Evolutionary conservation across 2,888 invertebrate genomes (phyloP).

Genomic region (Yponomeuta sedellus): DNA sequence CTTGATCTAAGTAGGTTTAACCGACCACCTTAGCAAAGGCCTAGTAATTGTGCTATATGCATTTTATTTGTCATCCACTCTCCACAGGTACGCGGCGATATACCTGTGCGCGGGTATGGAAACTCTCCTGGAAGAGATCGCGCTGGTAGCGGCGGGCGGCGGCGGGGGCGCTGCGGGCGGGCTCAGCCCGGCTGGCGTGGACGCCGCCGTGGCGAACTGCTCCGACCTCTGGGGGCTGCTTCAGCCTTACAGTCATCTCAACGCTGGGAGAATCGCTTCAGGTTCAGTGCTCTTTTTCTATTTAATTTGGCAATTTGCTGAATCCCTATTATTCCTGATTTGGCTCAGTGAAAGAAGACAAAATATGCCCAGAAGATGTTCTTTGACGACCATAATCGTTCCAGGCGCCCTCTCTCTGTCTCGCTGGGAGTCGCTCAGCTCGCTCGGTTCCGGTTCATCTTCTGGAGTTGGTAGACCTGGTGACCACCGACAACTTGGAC

Average conservation of each 20-base stretch:
- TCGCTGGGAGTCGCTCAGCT: conserved; percentile 86
- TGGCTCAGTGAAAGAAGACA: too few relatives aligned
- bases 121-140: conserved; percentile 90
- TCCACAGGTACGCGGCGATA: conserved; percentile 86
- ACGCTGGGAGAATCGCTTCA: conserved; percentile 91
- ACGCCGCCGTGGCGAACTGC: conserved; percentile 90
- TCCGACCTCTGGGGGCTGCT: conserved; percentile 93
- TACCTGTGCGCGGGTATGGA: conserved; percentile 93
- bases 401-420: conserved; percentile 88
- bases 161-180: conserved; percentile 80
- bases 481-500: conserved; percentile 52
- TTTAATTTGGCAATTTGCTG: too few relatives aligned
- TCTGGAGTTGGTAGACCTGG: conserved; percentile 51
- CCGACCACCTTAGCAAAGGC: too few relatives aligned
- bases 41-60: too few relatives aligned
- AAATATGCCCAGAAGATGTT: too few relatives aligned
- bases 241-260: conserved; percentile 93
- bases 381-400: conserved; percentile 20
- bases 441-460: conserved; percentile 75
- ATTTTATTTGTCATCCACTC: too few relatives aligned
- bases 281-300: conserved; percentile 59
- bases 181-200: conserved; percentile 87
- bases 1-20: too few relatives aligned
- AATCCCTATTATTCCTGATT: too few relatives aligned
- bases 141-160: conserved; percentile 58